Percentiles rank a stretch among this genome's conserved stretches.
These are phyloP conservation scores for Unio pictorum DNA, from an alignment of 2,888 invertebrate species.

Conservation along the genomic window DNA sequence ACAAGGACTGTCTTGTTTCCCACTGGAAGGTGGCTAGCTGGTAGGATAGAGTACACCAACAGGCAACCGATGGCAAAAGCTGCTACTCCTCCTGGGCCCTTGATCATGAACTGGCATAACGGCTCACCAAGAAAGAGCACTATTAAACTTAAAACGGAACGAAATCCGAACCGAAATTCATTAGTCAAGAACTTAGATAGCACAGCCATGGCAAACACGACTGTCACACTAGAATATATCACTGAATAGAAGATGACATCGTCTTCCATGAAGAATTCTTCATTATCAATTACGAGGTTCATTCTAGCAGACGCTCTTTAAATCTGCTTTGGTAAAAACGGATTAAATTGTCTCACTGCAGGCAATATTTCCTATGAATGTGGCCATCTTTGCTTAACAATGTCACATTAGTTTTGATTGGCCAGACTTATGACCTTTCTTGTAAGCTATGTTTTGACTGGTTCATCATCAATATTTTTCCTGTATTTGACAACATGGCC, in stretches of 20 bases:
- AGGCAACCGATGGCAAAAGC: slow-evolving; percentile 65
- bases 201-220: slow-evolving; percentile 69
- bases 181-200: slow-evolving; percentile 68
- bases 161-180: slow-evolving; percentile 68
- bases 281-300: slow-evolving; percentile 37
- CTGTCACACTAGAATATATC: slow-evolving; percentile 66
- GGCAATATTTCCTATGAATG: too few species aligned
- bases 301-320: slow-evolving; percentile 16
- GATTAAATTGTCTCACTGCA: too few species aligned
- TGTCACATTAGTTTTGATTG: slow-evolving; percentile 26
- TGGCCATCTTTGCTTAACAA: not conserved
- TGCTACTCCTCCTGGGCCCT: slow-evolving; percentile 64
- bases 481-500: slow-evolving; percentile 37
- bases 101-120: slow-evolving; percentile 66
- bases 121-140: slow-evolving; percentile 69
- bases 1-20: slow-evolving; percentile 64
- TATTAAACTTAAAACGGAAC: slow-evolving; percentile 63
- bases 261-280: slow-evolving; percentile 42
- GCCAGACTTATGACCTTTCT: slow-evolving; percentile 4
- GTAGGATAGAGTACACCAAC: slow-evolving; percentile 64
- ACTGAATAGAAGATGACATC: slow-evolving; percentile 67
- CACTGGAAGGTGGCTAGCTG: slow-evolving; percentile 66
- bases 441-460: too few species aligned
- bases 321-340: not conserved
- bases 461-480: too few species aligned